Evolutionary conservation across 2,797 vertebrate species (phyloP), one percentile per base, ranked within the genome.

Genomic region (Prionace glauca): DNA sequence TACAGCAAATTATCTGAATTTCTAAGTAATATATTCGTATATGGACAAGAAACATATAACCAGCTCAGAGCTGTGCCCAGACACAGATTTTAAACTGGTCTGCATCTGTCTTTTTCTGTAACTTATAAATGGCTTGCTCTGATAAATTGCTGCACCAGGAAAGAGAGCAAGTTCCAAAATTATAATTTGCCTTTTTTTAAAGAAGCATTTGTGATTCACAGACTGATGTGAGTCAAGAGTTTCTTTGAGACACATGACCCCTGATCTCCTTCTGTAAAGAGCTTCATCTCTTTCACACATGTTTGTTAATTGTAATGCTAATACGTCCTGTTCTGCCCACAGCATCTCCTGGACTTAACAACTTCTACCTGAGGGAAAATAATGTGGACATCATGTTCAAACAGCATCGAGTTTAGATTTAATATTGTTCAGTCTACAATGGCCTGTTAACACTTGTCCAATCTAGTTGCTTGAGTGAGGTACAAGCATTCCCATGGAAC

Each of bases 101-200:
- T 95, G 24, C 24, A 0, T 65, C 56, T n/a, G 36, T 79, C 56
- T 32, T 95, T 71, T 74, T 20, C 93, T 77, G 45, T 45, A 74
- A 77, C 45, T 56, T 65, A 65, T 91, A 91, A 95, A 95, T 60
- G 60, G 71, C 16, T 95, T n/a, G 24, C 16, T 77, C 12, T 74
- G 71, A 71, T 71, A 95, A 50, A 72, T 56, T 41, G 24, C n/a
- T 32, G 22, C 45, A 14, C 50, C 24, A 95, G 93, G 12, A 95
- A 95, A 74, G 71, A 32, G 16, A 95, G 26, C 93, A n/a, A 95
- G 45, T 69, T 95, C 56, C 71, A 95, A 18, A 22, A 24, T 95
- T 36, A 22, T 41, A 20, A 36, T 45, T 24, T 67, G 16, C 67
- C 62, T 26, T 60, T 60, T 56, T 65, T 45, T 56, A 60, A 77